A percentile compares a stretch with the other conserved stretches of the same genome.
Conservation (phyloP, 1,140 invertebrate genomes). For the Ectropis grisescens region DNA sequence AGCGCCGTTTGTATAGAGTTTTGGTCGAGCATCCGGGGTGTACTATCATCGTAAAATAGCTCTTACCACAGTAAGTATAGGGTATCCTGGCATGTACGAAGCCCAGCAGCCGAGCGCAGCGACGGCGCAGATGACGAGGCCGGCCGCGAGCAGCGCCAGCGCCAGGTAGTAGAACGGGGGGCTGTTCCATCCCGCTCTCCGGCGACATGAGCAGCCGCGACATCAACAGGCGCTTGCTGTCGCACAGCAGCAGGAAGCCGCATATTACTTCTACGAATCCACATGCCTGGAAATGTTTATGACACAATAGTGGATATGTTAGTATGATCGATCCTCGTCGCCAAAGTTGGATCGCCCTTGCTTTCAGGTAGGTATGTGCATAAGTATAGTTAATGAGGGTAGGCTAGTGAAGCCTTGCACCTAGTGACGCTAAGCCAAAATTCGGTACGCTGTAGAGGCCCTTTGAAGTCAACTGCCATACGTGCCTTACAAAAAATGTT, state of each 20-base stretch:
- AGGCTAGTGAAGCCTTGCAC: too few relatives aligned
- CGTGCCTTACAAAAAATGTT: too few relatives aligned
- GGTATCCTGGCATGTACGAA: constrained; percentile 79
- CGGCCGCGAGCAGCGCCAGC: constrained; percentile 74
- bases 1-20: too few relatives aligned
- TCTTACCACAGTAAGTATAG: constrained; percentile 78
- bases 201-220: constrained; percentile 76
- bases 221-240: constrained; percentile 76
- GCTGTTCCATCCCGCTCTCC: constrained; percentile 72
- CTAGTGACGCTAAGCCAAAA: too few relatives aligned
- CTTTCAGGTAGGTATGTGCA: constrained; percentile 1
- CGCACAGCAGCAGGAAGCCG: constrained; percentile 78
- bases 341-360: too few relatives aligned
- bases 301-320: too few relatives aligned
- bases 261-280: constrained; percentile 77
- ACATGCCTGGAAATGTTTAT: constrained; percentile 75
- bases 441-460: too few relatives aligned
- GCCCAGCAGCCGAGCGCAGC: constrained; percentile 84
- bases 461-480: too few relatives aligned
- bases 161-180: constrained; percentile 81
- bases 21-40: too few relatives aligned
- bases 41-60: too few relatives aligned
- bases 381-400: constrained; percentile 6
- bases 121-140: constrained; percentile 75
- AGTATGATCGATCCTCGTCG: too few relatives aligned